Percentiles rank a stretch among this genome's conserved stretches.
Conservation (phyloP, 2,797 vertebrate genomes). For the Neosilurus mollespiculum region DNA sequence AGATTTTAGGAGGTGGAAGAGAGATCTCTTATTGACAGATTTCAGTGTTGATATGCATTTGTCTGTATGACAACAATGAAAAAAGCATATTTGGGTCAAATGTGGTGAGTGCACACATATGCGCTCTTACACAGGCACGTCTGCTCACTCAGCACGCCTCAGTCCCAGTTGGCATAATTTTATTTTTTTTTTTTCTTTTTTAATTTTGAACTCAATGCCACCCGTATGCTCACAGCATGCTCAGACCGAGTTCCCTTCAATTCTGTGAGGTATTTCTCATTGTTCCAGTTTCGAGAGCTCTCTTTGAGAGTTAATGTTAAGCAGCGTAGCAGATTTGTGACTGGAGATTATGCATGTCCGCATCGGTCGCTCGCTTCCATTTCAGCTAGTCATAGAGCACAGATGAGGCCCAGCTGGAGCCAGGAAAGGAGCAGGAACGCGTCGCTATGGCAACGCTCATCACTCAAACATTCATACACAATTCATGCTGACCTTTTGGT, state of each 20-base stretch:
- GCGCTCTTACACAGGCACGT: constrained; percentile 20
- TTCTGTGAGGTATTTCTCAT: constrained; percentile 50
- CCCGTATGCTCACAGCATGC: constrained; percentile 15
- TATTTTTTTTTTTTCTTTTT: constrained; percentile 40
- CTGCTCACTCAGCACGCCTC: constrained; percentile 48
- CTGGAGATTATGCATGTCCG: constrained; percentile 57
- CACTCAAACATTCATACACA: constrained; percentile 73
- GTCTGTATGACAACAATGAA: background rate
- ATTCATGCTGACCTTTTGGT: constrained; percentile 79
- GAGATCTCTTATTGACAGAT: background rate
- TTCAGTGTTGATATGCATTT: background rate
- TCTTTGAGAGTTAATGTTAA: constrained; percentile 44
- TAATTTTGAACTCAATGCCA: constrained; percentile 45
- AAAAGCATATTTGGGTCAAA: constrained; percentile 31
- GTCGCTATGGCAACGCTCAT: constrained; percentile 72
- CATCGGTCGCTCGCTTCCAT: constrained; percentile 37
- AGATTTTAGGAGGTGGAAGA: constrained; percentile 33
- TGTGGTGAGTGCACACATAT: constrained; percentile 28
- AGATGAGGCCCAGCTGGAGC: constrained; percentile 66
- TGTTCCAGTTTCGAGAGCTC: constrained; percentile 44
- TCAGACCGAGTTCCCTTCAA: constrained; percentile 46
- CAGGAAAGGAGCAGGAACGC: constrained; percentile 51
- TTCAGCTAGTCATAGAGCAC: constrained; percentile 51
- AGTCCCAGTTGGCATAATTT: constrained; percentile 47
- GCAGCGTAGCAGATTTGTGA: constrained; percentile 31